Percentiles rank a stretch among this genome's conserved stretches.
Evolutionary conservation across 2,888 invertebrate species (phyloP).

Genomic region (Drosophila cognata): DNA sequence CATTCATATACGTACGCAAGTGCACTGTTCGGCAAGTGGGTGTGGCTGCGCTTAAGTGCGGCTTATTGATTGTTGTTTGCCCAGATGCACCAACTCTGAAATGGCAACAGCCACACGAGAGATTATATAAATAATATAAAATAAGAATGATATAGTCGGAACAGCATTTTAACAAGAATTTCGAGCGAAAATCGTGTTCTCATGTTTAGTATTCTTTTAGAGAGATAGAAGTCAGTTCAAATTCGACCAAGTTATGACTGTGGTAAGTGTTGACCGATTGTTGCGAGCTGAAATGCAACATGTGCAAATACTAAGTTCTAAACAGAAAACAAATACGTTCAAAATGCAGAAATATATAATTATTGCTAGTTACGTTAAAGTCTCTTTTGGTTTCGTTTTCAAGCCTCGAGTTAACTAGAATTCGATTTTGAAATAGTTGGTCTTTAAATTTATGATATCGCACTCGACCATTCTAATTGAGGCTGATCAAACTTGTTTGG

Average conservation of each 20-base stretch:
- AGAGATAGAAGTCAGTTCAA: background rate
- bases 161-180: background rate
- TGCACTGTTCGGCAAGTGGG: constrained; percentile 24
- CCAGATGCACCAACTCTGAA: constrained; percentile 42
- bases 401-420: background rate
- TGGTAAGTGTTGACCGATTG: background rate
- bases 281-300: background rate
- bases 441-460: constrained; percentile 2
- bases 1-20: constrained; percentile 42
- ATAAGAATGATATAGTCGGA: background rate
- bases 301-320: background rate
- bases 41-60: constrained; percentile 40
- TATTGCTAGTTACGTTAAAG: background rate
- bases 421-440: constrained; percentile 4
- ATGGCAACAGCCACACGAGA: constrained; percentile 8
- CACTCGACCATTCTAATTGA: constrained; percentile 12
- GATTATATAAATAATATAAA: background rate
- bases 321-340: background rate
- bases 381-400: background rate
- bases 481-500: constrained; percentile 1
- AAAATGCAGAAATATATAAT: background rate
- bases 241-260: background rate
- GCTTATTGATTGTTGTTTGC: constrained; percentile 74
- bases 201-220: background rate
- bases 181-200: background rate